Evolutionary conservation across 2,888 invertebrate genomes (phyloP).

Genomic region (Acleris emargana): DNA sequence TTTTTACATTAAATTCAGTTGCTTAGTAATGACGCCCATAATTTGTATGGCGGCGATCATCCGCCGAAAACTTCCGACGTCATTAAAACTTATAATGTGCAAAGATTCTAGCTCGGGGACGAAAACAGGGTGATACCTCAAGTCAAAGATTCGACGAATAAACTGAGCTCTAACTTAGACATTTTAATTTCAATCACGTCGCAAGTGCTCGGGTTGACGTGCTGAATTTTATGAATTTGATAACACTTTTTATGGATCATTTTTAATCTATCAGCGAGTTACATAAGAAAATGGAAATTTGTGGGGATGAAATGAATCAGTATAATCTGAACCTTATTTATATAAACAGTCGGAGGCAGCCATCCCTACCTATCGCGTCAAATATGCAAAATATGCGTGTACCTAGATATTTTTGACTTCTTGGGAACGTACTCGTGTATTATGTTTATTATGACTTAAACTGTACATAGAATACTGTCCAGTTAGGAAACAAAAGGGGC

Average conservation of each 20-base stretch:
- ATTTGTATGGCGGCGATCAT: conserved; percentile 60
- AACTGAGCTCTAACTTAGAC: conserved; percentile 17
- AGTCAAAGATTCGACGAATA: conserved; percentile 22
- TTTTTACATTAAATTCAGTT: conserved; percentile 47
- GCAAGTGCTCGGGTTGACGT: conserved; percentile 16
- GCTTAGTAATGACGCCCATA: conserved; percentile 46
- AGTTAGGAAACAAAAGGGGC: too few species aligned
- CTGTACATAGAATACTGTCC: too few species aligned
- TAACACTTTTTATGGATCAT: conserved; percentile 11
- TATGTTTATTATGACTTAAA: too few species aligned
- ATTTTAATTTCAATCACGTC: conserved; percentile 36
- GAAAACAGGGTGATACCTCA: conserved; percentile 41
- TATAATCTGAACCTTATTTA: too few species aligned
- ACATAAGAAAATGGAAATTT: background rate
- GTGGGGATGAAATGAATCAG: background rate
- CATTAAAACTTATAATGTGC: conserved; percentile 59
- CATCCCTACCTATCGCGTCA: too few species aligned
- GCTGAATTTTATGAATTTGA: conserved; percentile 32
- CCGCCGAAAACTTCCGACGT: conserved; percentile 51
- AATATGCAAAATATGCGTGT: too few species aligned
- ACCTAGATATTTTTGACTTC: too few species aligned
- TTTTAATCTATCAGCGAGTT: background rate
- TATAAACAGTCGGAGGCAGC: too few species aligned
- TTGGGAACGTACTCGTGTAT: too few species aligned
- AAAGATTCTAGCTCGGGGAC: conserved; percentile 43